A percentile compares a stretch with the other conserved stretches of the same genome.
Evolutionary conservation across 2,113 vertebrate species (phyloP).

Genomic region (Pelecanoides urinatrix): DNA sequence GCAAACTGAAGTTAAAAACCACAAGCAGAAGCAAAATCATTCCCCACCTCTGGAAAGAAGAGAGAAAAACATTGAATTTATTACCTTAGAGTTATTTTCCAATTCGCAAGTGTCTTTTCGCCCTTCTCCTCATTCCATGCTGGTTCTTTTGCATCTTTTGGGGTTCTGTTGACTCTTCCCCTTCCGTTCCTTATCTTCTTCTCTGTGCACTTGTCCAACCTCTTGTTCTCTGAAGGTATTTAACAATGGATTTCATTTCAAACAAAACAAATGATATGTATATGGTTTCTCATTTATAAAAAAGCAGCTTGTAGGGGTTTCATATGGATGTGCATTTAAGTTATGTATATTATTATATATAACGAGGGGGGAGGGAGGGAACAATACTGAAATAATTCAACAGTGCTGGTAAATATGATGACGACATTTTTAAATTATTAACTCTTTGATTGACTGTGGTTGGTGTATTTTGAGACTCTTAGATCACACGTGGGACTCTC

Average conservation of each 20-base stretch:
- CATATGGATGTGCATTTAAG: slow-evolving; percentile 79
- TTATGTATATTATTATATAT: slow-evolving; percentile 79
- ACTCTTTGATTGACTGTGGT: slow-evolving; percentile 71
- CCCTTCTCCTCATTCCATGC: slow-evolving; percentile 26
- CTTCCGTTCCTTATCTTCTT: neutral
- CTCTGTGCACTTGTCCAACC: slow-evolving; percentile 52
- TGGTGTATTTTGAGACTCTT: slow-evolving; percentile 70
- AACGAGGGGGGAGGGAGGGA: slow-evolving; percentile 71
- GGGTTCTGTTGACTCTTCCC: slow-evolving; percentile 39
- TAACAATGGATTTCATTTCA: slow-evolving; percentile 60
- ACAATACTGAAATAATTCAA: slow-evolving; percentile 70
- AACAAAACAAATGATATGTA: slow-evolving; percentile 41
- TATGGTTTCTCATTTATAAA: slow-evolving; percentile 69
- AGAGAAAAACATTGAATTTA: slow-evolving; percentile 61
- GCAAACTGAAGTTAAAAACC: slow-evolving; percentile 42
- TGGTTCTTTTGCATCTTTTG: slow-evolving; percentile 53
- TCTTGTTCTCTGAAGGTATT: slow-evolving; percentile 65
- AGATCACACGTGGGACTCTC: slow-evolving; percentile 44
- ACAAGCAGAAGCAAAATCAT: slow-evolving; percentile 62
- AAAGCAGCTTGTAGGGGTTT: slow-evolving; percentile 73
- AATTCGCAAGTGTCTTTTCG: slow-evolving; percentile 29
- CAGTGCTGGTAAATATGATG: slow-evolving; percentile 71
- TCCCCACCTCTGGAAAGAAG: slow-evolving; percentile 62
- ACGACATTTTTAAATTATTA: slow-evolving; percentile 66
- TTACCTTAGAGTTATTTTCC: slow-evolving; percentile 56